Conservation (phyloP, 1,140 invertebrate species). For the Drosophila seguyi region DNA sequence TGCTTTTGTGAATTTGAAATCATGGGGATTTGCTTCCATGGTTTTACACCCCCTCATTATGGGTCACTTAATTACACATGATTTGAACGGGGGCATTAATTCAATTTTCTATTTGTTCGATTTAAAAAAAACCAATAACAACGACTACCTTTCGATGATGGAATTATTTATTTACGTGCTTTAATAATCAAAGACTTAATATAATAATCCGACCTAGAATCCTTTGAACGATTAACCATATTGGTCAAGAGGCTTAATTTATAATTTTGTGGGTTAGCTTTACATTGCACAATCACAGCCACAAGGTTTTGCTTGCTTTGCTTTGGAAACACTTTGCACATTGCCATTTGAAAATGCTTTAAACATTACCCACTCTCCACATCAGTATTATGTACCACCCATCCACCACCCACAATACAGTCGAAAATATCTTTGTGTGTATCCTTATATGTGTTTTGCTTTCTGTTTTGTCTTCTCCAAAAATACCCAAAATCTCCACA, state of each 20-base stretch:
- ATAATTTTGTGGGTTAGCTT: slow-evolving; percentile 13
- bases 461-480: slow-evolving; percentile 71
- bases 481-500: too few species aligned
- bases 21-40: neutral
- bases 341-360: slow-evolving; percentile 17
- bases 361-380: slow-evolving; percentile 22
- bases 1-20: slow-evolving; percentile 27
- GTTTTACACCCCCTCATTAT: neutral
- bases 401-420: slow-evolving; percentile 29
- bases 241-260: slow-evolving; percentile 12
- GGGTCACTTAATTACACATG: neutral
- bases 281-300: slow-evolving; percentile 5
- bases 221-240: slow-evolving; percentile 12
- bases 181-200: slow-evolving; percentile 6
- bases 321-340: slow-evolving; percentile 9
- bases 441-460: slow-evolving; percentile 78
- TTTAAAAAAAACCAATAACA: too few species aligned
- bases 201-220: neutral
- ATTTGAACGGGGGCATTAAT: neutral
- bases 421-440: slow-evolving; percentile 54
- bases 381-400: neutral
- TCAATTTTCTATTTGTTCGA: neutral
- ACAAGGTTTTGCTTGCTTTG: slow-evolving; percentile 11
- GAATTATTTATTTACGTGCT: neutral
- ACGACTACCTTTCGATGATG: too few species aligned